Conservation (phyloP, 2,888 invertebrate species). For the Chaitophorus viminalis region DNA sequence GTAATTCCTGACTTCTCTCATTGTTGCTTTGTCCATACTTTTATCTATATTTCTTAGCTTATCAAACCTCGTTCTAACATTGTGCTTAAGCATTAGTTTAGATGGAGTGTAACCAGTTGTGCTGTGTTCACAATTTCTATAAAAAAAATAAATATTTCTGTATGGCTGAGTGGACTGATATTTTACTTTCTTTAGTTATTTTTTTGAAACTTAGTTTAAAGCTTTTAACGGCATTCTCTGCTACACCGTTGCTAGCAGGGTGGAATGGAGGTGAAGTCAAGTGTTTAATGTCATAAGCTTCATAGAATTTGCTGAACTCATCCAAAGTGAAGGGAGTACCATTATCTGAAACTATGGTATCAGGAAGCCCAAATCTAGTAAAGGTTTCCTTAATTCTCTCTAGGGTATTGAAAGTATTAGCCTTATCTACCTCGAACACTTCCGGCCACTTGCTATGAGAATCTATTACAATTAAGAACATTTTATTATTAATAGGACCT, state of each 20-base stretch:
- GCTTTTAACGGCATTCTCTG: background rate
- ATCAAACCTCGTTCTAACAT: constrained; percentile 35
- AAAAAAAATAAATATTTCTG: too few species aligned
- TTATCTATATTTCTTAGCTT: constrained; percentile 4
- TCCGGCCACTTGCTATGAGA: constrained; percentile 54
- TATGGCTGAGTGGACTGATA: background rate
- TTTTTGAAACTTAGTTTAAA: background rate
- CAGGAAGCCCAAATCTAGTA: constrained; percentile 43
- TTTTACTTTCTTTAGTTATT: background rate
- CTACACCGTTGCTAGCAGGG: background rate
- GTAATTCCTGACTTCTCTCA: background rate
- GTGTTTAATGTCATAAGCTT: constrained; percentile 11
- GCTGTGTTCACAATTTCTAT: background rate
- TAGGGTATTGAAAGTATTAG: constrained; percentile 11
- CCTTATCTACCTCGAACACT: constrained; percentile 7
- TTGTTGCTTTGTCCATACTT: background rate
- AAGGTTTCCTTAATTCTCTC: constrained; percentile 18
- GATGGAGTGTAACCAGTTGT: background rate
- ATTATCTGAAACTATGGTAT: constrained; percentile 50
- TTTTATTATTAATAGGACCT: constrained; percentile 48
- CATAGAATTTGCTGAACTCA: constrained; percentile 20
- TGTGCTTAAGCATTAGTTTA: background rate
- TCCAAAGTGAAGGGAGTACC: constrained; percentile 6
- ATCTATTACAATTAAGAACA: constrained; percentile 54
- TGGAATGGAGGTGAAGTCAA: background rate